Conservation (phyloP, 2,113 vertebrate genomes). For the Centropristis striata region DNA sequence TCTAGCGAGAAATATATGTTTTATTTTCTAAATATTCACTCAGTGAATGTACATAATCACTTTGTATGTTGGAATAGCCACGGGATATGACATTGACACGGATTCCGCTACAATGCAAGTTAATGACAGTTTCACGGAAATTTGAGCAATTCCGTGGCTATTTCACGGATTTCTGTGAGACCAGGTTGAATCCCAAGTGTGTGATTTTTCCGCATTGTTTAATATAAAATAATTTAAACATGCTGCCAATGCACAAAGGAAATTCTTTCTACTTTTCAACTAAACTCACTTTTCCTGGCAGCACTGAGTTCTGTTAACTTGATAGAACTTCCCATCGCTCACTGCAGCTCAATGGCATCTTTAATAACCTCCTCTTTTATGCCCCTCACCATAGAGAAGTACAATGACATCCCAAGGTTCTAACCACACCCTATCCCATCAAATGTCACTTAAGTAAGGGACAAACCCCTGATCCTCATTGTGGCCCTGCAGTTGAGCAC, state of each 20-base stretch:
- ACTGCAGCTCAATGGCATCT: background rate
- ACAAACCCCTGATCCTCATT: slow-evolving; percentile 19
- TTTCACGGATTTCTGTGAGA: too few relatives aligned
- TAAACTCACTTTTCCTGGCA: background rate
- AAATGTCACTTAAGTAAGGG: slow-evolving; percentile 66
- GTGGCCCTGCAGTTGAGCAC: slow-evolving; percentile 45
- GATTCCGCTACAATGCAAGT: too few relatives aligned
- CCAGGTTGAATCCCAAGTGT: too few relatives aligned
- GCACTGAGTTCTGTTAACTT: background rate
- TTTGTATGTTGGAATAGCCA: too few relatives aligned
- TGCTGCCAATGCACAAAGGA: background rate
- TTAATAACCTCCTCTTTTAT: background rate
- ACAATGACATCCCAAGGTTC: slow-evolving; percentile 56
- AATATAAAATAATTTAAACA: background rate
- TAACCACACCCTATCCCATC: slow-evolving; percentile 40
- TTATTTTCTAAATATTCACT: too few relatives aligned
- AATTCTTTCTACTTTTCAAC: background rate
- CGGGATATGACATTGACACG: too few relatives aligned
- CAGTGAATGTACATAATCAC: too few relatives aligned
- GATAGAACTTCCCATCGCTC: background rate
- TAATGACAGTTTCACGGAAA: too few relatives aligned
- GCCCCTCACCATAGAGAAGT: slow-evolving; percentile 25
- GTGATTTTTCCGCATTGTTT: too few relatives aligned
- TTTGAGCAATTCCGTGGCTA: too few relatives aligned
- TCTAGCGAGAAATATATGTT: too few relatives aligned